Evolutionary conservation across 1,140 invertebrate genomes (phyloP), one percentile per base, ranked within the genome.

Genomic region (Drosophila cardini): DNA sequence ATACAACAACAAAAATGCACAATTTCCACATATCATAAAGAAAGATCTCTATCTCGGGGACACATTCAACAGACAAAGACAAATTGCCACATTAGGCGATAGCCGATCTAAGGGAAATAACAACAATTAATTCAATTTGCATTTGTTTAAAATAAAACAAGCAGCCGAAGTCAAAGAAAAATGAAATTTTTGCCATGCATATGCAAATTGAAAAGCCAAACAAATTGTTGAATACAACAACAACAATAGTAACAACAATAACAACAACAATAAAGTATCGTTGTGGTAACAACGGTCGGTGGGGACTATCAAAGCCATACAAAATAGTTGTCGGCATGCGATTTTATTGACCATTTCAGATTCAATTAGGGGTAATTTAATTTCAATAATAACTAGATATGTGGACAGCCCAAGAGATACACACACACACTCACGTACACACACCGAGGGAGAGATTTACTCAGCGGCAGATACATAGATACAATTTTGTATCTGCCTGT

Each of bases 261-360:
- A 55, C 42, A 50, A 38, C 38, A 11, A 30, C 4, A 34, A 13
- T n/a, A 26, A 32, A 18, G 8, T 18, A 45, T 7, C 8, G n/a
- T 11, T 18, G 63, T 10, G 43, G 32, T n/a, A 21, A 46, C 18
- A 13, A 10, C 26, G 13, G n/a, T 9, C 52, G 67, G 62, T 75
- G 74, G 78, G 74, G 40, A 18, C 53, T 64, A 80, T 84, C 80
- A 80, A 85, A 89, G 83, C 46, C 46, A 72, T 75, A 64, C 65
- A 68, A 80, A 87, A 78, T 80, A 80, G 77, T 89, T 89, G 80
- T 78, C 80, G 77, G 80, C 89, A 85, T 89, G 84, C 89, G 76
- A 91, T 91, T 90, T 91, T 91, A 91, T 91, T 90, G 89, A 90
- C 81, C 89, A 90, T 91, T 91, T 91, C 89, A 61, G 84, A 91